Evolutionary conservation across 2,113 vertebrate genomes (phyloP), one percentile per base, ranked within the genome.

Genomic region (Aix galericulata): DNA sequence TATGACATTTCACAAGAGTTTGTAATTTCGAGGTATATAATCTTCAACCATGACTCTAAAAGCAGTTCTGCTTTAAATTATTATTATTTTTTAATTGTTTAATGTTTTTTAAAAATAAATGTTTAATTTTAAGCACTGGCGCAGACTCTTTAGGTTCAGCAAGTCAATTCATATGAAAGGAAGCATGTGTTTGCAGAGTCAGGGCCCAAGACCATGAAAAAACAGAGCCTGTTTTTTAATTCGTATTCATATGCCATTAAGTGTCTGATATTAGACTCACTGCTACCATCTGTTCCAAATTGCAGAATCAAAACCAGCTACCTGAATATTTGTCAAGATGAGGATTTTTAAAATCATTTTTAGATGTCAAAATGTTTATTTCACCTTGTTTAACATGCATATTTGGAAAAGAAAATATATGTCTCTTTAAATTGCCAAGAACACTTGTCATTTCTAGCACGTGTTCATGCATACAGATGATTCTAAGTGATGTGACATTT

Each of bases 301-400:
- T 63, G 38, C 53, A 74, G 13, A 71, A 50, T 34, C 21, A 7
- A 17, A 73, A 78, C 6, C 8, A 58, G 9, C 44, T 29, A 38
- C 48, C 29, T 32, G 55, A 34, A 67, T 23, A 32, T 93, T 53
- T 27, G 3, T 31, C n/a, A 77, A 46, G 56, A 42, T 18, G 3
- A 74, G 17, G 31, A 32, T 48, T 76, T 32, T 38, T 14, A 44
- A 86, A 73, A 56, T 55, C 2, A 55, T 50, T 46, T 52, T 86
- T 23, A n/a, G 23, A 80, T 90, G 95, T 86, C 92, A 91, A 92
- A 95, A 94, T 94, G 82, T 95, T 95, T 95, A 82, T 71, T 88
- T 53, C 4, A 78, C 53, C 88, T 88, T 86, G 42, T 89, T 82
- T 91, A 91, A 91, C 46, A 81, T 16, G 78, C 4, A 1, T 66